A percentile compares a stretch with the other conserved stretches of the same genome.
These are phyloP conservation scores for Phymorhynchus buccinoides DNA, from an alignment of 1,140 invertebrate genomes.

Conservation along the genomic window DNA sequence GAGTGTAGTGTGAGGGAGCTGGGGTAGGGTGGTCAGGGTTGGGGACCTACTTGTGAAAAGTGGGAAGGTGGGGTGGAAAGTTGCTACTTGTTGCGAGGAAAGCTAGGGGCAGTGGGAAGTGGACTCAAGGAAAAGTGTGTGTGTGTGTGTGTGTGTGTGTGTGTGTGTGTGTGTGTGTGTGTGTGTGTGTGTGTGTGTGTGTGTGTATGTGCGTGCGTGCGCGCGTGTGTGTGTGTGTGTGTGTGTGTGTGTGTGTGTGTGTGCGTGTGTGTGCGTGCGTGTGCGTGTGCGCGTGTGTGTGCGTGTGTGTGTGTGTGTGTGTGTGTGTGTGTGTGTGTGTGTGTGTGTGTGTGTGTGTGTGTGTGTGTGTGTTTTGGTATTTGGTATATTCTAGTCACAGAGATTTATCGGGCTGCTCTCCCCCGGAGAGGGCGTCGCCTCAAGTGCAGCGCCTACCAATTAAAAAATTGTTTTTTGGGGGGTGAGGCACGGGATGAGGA, in stretches of 20 bases:
- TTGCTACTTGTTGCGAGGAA: no score
- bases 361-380: neutral
- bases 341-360: constrained; percentile 31
- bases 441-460: no score
- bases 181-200: neutral
- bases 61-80: no score
- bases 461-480: neutral
- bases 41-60: no score
- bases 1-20: no score
- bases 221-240: neutral
- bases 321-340: constrained; percentile 18
- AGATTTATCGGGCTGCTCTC: no score
- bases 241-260: neutral
- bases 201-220: neutral
- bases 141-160: neutral
- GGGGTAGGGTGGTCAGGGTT: no score
- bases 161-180: neutral
- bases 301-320: constrained; percentile 16
- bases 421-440: no score
- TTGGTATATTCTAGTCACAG: no score
- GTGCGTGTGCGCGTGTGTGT: neutral
- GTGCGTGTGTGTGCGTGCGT: neutral
- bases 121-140: no score
- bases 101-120: no score
- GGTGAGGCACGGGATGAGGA: no score